Conservation (phyloP, 2,113 vertebrate genomes). For the Malurus melanocephalus region DNA sequence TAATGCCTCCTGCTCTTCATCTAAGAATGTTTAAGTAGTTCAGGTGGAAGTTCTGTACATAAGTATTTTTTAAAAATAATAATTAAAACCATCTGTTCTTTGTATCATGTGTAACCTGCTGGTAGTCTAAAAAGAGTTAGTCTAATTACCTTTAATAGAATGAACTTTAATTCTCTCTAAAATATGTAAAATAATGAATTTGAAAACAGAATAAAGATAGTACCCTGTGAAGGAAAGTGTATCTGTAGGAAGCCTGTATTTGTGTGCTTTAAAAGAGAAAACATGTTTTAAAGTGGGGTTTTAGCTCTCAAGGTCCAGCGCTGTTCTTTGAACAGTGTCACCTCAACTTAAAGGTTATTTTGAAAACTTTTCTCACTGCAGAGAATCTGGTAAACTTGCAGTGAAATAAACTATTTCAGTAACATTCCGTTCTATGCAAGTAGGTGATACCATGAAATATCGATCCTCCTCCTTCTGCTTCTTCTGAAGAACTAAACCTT, state of each 20-base stretch:
- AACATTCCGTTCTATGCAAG: not conserved
- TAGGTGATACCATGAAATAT: not conserved
- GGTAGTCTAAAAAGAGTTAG: not conserved
- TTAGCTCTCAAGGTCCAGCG: fast-evolving
- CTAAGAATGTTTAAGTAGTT: not conserved
- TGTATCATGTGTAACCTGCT: not conserved
- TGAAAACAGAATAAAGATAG: not conserved
- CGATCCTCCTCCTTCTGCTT: not conserved
- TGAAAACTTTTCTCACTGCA: not conserved
- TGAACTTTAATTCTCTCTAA: not conserved
- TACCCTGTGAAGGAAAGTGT: not conserved
- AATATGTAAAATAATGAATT: not conserved
- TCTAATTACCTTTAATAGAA: not conserved
- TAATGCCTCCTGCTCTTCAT: not conserved
- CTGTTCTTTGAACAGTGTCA: not conserved
- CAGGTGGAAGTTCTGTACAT: not conserved
- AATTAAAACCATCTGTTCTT: not conserved
- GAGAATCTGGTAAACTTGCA: not conserved
- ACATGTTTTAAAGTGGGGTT: not conserved
- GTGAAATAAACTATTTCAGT: not conserved
- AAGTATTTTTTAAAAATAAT: not conserved
- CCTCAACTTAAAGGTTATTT: not conserved
- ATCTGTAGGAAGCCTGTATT: not conserved
- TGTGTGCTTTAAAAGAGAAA: not conserved
- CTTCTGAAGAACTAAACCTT: not conserved